phyloP scores from a whole-genome alignment of 2,797 vertebrate genomes.

The Taenioides sp. region DNA sequence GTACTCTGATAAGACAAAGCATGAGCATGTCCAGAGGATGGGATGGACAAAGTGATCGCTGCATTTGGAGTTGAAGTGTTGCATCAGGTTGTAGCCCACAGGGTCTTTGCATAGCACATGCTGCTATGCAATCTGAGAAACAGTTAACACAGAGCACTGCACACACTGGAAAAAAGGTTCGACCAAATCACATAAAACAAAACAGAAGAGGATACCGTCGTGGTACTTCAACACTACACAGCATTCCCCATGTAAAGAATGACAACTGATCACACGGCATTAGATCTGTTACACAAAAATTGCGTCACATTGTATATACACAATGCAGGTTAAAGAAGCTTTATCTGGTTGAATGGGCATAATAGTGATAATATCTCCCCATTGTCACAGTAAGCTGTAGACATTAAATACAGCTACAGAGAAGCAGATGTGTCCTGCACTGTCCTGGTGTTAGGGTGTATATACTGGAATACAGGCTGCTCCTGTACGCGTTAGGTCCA shows the following conservation, averaged over 20 bases:
- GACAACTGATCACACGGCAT: constrained; percentile 71
- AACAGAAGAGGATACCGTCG: constrained; percentile 56
- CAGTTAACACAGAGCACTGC: constrained; percentile 75
- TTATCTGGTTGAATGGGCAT: constrained; percentile 60
- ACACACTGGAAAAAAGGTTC: constrained; percentile 68
- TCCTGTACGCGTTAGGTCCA: constrained; percentile 63
- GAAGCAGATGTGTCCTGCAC: constrained; percentile 76
- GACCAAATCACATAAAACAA: constrained; percentile 67
- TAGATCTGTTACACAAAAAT: constrained; percentile 78
- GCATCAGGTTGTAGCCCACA: constrained; percentile 64
- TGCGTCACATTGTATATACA: constrained; percentile 77
- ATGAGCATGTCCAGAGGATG: constrained; percentile 59
- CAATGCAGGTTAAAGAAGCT: constrained; percentile 75
- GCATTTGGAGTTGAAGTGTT: constrained; percentile 70
- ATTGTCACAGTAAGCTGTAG: constrained; percentile 70
- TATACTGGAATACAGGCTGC: constrained; percentile 73
- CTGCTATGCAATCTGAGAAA: constrained; percentile 78
- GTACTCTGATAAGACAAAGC: constrained; percentile 55
- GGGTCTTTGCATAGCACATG: constrained; percentile 79
- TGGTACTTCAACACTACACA: constrained; percentile 72
- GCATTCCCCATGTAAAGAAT: constrained; percentile 73
- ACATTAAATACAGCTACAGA: constrained; percentile 71
- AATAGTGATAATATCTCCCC: constrained; percentile 70
- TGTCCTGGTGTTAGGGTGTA: constrained; percentile 68
- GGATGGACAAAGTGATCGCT: constrained; percentile 57